Conservation (phyloP, 2,888 invertebrate species). For the Lutraria lutraria region DNA sequence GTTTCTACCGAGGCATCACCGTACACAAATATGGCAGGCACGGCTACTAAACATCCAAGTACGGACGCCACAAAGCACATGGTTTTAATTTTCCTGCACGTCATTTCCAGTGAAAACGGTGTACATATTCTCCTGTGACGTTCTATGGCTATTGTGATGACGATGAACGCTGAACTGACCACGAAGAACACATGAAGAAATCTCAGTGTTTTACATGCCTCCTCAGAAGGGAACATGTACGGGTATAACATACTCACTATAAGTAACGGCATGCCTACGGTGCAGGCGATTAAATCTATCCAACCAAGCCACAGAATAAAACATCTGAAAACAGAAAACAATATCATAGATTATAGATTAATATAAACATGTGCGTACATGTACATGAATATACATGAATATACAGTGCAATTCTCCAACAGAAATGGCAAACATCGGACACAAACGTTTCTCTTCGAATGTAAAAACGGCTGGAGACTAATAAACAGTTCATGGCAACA, state of each 20-base stretch:
- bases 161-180: slow-evolving; percentile 76
- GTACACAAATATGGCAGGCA: slow-evolving; percentile 72
- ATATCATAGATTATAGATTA: not conserved
- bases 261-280: slow-evolving; percentile 75
- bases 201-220: slow-evolving; percentile 75
- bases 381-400: not conserved
- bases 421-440: too few species aligned
- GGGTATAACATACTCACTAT: slow-evolving; percentile 77
- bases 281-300: slow-evolving; percentile 76
- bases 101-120: slow-evolving; percentile 75
- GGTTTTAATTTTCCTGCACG: slow-evolving; percentile 69
- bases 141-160: slow-evolving; percentile 78
- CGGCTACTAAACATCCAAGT: slow-evolving; percentile 72
- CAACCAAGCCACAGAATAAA: slow-evolving; percentile 78
- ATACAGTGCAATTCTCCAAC: too few species aligned
- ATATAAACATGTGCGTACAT: not conserved
- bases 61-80: slow-evolving; percentile 69
- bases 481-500: too few species aligned
- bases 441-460: too few species aligned
- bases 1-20: slow-evolving; percentile 74
- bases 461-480: too few species aligned
- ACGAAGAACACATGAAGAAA: slow-evolving; percentile 74
- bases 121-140: slow-evolving; percentile 78
- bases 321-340: slow-evolving; percentile 32
- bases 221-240: slow-evolving; percentile 74